Evolutionary conservation across 2,888 invertebrate genomes (phyloP).

Genomic region (Watsonalla cultraria): DNA sequence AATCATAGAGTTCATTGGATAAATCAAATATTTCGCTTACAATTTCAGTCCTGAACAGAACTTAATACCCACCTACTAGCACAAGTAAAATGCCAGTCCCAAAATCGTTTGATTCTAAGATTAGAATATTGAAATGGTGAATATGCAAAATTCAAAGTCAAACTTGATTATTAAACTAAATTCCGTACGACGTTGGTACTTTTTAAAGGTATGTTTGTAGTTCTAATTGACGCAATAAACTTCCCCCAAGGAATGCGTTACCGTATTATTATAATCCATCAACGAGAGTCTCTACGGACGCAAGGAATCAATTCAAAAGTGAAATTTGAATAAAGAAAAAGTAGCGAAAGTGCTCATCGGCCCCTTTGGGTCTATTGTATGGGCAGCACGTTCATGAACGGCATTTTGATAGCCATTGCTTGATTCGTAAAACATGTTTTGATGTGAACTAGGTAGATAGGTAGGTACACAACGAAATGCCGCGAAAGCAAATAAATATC

Average conservation of each 20-base stretch:
- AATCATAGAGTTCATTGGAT: too few relatives aligned
- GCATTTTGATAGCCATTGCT: conserved; percentile 49
- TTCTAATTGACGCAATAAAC: conserved; percentile 29
- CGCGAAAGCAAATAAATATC: conserved; percentile 21
- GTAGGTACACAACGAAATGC: conserved; percentile 15
- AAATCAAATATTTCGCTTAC: too few relatives aligned
- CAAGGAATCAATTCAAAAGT: conserved; percentile 58
- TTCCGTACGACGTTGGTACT: too few relatives aligned
- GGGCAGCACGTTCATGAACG: conserved; percentile 57
- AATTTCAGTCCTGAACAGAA: too few relatives aligned
- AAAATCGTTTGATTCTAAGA: too few relatives aligned
- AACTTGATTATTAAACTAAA: too few relatives aligned
- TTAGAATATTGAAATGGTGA: too few relatives aligned
- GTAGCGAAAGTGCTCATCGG: conserved; percentile 66
- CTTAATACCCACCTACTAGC: too few relatives aligned
- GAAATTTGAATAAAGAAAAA: conserved; percentile 67
- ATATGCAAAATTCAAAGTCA: too few relatives aligned
- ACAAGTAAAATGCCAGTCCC: too few relatives aligned
- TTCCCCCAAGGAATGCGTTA: conserved; percentile 32
- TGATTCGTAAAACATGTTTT: conserved; percentile 29
- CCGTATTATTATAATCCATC: conserved; percentile 24
- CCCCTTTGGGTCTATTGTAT: conserved; percentile 60
- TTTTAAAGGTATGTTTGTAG: not conserved
- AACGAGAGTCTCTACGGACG: conserved; percentile 32
- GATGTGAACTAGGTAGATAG: conserved; percentile 11